Evolutionary conservation across 92 coral and sea anemone species (phyloP).

Genomic region (Parazoanthus darwini): DNA sequence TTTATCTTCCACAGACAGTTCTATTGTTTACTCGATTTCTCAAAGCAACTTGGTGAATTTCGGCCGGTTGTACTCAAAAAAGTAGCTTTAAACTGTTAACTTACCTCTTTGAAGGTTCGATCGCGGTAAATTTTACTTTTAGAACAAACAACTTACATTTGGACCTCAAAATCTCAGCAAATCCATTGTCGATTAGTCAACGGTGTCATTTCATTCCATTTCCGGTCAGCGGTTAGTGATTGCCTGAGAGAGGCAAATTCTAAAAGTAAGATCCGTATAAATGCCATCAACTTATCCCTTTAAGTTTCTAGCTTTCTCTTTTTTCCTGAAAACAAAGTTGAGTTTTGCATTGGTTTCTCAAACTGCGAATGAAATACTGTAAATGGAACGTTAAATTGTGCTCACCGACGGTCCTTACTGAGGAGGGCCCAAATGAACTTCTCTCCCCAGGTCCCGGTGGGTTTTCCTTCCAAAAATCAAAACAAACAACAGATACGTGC

Average conservation of each 20-base stretch:
- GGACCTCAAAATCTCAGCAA: too few species aligned
- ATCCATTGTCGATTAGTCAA: too few species aligned
- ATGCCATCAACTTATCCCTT: too few species aligned
- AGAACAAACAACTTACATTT: not conserved
- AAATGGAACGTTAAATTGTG: conserved; percentile 23
- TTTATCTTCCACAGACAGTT: too few species aligned
- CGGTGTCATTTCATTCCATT: not conserved
- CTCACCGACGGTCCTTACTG: not conserved
- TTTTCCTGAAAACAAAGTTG: not conserved
- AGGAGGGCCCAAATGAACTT: not conserved
- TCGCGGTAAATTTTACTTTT: not conserved
- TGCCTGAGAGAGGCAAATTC: not conserved
- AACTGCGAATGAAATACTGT: too few species aligned
- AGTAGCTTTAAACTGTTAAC: not conserved
- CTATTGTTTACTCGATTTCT: not conserved
- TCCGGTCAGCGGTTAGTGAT: conserved; percentile 36
- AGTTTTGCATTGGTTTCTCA: not conserved
- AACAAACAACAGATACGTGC: conserved; percentile 28
- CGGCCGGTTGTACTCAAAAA: not conserved
- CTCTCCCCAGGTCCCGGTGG: conserved; percentile 22
- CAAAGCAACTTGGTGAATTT: not conserved
- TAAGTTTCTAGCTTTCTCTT: too few species aligned
- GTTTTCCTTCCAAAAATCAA: conserved; percentile 10
- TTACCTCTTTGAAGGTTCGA: not conserved
- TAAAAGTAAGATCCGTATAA: not conserved